Conservation (phyloP, 2,797 vertebrate species). For the Tachyglossus aculeatus region DNA sequence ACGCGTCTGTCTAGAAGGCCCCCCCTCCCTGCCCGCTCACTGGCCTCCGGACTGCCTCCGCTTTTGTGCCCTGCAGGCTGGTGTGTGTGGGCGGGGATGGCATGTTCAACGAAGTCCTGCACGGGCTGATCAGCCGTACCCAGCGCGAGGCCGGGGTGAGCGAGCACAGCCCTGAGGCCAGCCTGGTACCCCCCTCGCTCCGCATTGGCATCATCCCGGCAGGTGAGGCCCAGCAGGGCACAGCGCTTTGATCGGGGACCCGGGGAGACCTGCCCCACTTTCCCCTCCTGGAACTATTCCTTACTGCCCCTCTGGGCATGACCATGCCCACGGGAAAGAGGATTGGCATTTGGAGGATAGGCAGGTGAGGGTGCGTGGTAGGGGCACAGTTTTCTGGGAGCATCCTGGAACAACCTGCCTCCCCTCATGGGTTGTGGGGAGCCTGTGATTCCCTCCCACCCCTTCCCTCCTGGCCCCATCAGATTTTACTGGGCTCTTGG, state of each 20-base stretch:
- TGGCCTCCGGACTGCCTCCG: not conserved
- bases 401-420: no score
- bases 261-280: no score
- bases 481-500: no score
- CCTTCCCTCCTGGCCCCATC: no score
- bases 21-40: not conserved
- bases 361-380: not conserved
- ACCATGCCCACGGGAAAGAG: no score
- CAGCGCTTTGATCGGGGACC: not conserved
- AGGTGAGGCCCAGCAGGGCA: conserved; percentile 61
- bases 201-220: conserved; percentile 89
- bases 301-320: no score
- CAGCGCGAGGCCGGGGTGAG: conserved; percentile 81
- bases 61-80: conserved; percentile 66
- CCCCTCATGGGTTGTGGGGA: no score
- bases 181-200: conserved; percentile 77
- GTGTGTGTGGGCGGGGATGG: conserved; percentile 87
- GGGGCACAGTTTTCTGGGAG: no score
- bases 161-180: conserved; percentile 70
- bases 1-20: not conserved
- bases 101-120: conserved; percentile 86
- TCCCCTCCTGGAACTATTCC: no score
- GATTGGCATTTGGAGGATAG: not conserved
- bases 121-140: conserved; percentile 82
- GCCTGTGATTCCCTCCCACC: no score